Conservation (phyloP, 2,797 vertebrate genomes). For the Danio jaintianensis region DNA sequence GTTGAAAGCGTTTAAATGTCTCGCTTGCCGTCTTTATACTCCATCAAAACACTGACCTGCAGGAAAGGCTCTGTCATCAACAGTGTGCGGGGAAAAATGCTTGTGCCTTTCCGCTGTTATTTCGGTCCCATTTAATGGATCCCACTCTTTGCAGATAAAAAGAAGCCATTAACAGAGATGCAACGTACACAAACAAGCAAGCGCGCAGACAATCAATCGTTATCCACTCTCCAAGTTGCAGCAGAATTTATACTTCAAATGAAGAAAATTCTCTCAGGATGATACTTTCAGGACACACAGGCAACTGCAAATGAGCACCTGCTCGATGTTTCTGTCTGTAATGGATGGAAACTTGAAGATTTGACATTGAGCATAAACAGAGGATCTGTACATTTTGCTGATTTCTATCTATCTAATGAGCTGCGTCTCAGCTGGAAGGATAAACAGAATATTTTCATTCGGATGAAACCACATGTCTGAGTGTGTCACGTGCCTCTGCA, state of each 20-base stretch:
- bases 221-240: conserved; percentile 48
- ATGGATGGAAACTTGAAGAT: conserved; percentile 53
- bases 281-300: conserved; percentile 40
- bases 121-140: conserved; percentile 53
- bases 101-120: conserved; percentile 41
- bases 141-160: conserved; percentile 48
- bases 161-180: conserved; percentile 54
- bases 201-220: conserved; percentile 50
- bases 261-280: conserved; percentile 38
- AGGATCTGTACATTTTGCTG: conserved; percentile 48
- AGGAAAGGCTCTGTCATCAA: conserved; percentile 50
- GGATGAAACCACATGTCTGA: conserved; percentile 3
- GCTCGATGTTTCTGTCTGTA: conserved; percentile 44
- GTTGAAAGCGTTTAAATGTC: conserved; percentile 43
- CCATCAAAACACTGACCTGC: conserved; percentile 23
- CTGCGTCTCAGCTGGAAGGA: conserved; percentile 36
- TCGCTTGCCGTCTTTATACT: conserved; percentile 12
- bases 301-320: conserved; percentile 51
- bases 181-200: conserved; percentile 36
- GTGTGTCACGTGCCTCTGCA: neutral
- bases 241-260: conserved; percentile 56
- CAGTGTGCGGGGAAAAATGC: conserved; percentile 18
- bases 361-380: conserved; percentile 39
- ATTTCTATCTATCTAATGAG: conserved; percentile 59
- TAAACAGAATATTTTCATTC: conserved; percentile 44